A percentile compares a stretch with the other conserved stretches of the same genome.
Conservation (phyloP, 2,888 invertebrate genomes). For the Busseola fusca region DNA sequence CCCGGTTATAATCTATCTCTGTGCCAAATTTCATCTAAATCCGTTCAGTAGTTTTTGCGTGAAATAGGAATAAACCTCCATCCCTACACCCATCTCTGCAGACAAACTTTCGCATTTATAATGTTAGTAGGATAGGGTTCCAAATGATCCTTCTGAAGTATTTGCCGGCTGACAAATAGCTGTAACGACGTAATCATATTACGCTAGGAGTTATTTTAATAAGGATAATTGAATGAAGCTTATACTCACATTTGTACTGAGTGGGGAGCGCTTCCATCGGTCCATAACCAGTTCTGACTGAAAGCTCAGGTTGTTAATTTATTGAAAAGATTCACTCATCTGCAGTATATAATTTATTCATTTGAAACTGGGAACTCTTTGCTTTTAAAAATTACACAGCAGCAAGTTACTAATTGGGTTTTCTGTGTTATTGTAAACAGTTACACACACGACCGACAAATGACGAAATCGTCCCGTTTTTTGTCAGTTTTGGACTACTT, state of each 20-base stretch:
- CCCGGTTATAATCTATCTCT: too few relatives aligned
- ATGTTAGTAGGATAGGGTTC: too few relatives aligned
- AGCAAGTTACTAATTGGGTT: neutral
- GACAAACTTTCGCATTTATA: too few relatives aligned
- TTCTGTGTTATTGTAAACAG: neutral
- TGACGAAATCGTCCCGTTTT: neutral
- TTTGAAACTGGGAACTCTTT: neutral
- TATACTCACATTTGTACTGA: constrained; percentile 14
- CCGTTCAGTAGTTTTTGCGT: too few relatives aligned
- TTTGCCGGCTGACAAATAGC: constrained; percentile 1
- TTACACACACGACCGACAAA: neutral
- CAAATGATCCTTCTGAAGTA: neutral
- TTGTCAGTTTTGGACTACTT: neutral
- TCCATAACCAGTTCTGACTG: neutral
- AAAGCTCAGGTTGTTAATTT: neutral
- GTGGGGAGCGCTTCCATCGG: neutral
- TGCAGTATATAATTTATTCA: neutral
- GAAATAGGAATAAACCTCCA: too few relatives aligned
- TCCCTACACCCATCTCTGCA: too few relatives aligned
- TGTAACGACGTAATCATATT: constrained; percentile 55
- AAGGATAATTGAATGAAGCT: constrained; percentile 55
- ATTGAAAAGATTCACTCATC: neutral
- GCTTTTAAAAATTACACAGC: neutral
- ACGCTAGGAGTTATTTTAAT: constrained; percentile 54
- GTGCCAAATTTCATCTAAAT: too few relatives aligned